Base-by-base conservation (phyloP, 2,888 invertebrate species). In the Eupsilia transversa region DNA sequence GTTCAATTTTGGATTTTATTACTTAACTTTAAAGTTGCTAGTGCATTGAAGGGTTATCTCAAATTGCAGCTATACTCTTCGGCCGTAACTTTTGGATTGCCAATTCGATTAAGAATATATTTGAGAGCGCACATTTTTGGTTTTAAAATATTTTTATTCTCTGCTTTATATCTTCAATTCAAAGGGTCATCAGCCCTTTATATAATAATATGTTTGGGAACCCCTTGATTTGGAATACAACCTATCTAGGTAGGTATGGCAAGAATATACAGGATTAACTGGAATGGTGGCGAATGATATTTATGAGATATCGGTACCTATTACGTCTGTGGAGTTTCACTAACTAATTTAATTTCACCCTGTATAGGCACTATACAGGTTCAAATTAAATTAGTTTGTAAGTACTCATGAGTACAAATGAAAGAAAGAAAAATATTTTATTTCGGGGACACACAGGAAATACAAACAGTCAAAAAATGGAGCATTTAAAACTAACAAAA, bases 1-100 rank as follows among this genome's bases (percentile, higher is more conserved):
- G 0, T 14, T 52, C 23, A 17, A 79, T 69, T 79, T 77, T 77
- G 3, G 12, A 52, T 65, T 57, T 66, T 57, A 66, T 12, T 5
- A 0, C 0, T 20, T 0, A 3, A 14, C 0, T 2, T 14, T 67
- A 66, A 38, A 65, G 65, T 43, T 60, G 10, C n/a, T 38, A 33
- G 5, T 66, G 35, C 38, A 46, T 2, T 65, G 33, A 5, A n/a
- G n/a, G 9, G n/a, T 14, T n/a, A 57, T 57, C 20, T 6, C 23
- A 57, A 17, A 52, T 49, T 46, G 52, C 61, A 74, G 35, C 20
- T 20, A 38, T 23, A 52, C 43, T 60, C 23, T 66, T 75, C 20
- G 33, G 30, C 10, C n/a, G 9, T 69, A 69, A 60, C 5, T 70
- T 64, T 59, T 54, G 30, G 38, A 77, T 66, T 56, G 41, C 23